Percentiles rank a stretch among this genome's conserved stretches.
Evolutionary conservation across 2,888 invertebrate genomes (phyloP).

Genomic region (Prosopocoilus inquinatus): DNA sequence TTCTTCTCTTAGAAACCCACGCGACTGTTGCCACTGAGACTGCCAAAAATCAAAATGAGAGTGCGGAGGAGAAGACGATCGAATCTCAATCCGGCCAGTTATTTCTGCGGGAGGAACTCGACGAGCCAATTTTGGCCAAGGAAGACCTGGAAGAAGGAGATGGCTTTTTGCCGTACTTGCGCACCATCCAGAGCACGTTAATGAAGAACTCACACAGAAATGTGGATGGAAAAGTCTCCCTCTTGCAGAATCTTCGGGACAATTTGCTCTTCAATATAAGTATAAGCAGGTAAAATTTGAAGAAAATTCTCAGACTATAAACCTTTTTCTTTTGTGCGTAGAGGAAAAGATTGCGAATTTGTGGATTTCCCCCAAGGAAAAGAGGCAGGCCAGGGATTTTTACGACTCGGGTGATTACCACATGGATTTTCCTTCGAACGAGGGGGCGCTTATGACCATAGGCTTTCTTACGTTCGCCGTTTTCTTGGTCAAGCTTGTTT

Average conservation of each 20-base stretch:
- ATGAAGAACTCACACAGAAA: slow-evolving; percentile 47
- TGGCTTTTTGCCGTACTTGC: slow-evolving; percentile 33
- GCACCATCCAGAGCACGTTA: slow-evolving; percentile 41
- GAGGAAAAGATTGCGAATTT: slow-evolving; percentile 32
- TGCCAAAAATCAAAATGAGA: slow-evolving; percentile 2
- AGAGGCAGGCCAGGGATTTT: slow-evolving; percentile 34
- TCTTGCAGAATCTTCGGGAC: slow-evolving; percentile 59
- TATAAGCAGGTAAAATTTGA: slow-evolving; percentile 47
- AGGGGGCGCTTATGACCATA: slow-evolving; percentile 78
- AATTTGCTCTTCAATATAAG: slow-evolving; percentile 65
- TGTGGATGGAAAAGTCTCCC: slow-evolving; percentile 55
- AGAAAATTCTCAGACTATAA: background rate
- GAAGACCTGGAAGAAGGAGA: slow-evolving; percentile 7
- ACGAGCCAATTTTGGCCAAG: slow-evolving; percentile 7
- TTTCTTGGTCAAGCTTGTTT: slow-evolving; percentile 76
- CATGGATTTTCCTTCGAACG: slow-evolving; percentile 76
- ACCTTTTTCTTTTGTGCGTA: slow-evolving; percentile 24
- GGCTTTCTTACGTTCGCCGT: slow-evolving; percentile 84
- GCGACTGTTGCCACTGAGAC: background rate
- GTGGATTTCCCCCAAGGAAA: slow-evolving; percentile 24
- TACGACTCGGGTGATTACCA: slow-evolving; percentile 48
- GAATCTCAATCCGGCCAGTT: background rate
- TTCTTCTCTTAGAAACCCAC: background rate
- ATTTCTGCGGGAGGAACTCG: slow-evolving; percentile 1
- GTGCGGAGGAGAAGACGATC: slow-evolving; percentile 1